phyloP scores from a whole-genome alignment of 2,113 vertebrate species.

The Caranx melampygus region DNA sequence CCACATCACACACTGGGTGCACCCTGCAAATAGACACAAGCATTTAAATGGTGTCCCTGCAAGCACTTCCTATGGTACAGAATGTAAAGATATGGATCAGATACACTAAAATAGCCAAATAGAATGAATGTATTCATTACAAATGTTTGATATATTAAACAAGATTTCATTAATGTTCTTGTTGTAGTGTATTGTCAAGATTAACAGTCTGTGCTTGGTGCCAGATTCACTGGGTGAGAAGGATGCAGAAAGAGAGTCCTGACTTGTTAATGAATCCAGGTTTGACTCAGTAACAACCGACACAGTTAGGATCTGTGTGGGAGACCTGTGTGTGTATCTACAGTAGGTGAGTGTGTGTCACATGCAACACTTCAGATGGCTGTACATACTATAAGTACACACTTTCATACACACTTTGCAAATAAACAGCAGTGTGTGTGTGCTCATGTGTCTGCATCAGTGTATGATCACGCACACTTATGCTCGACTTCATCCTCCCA shows the following conservation, averaged over 20 bases:
- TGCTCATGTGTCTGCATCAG: constrained; percentile 12
- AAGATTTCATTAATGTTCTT: neutral
- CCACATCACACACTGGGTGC: constrained; percentile 1
- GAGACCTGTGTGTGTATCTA: constrained; percentile 49
- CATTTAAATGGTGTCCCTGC: neutral
- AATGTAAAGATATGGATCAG: neutral
- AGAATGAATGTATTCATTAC: neutral
- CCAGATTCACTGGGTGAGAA: neutral
- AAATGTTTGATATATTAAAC: neutral
- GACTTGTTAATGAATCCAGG: constrained; percentile 76
- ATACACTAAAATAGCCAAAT: neutral
- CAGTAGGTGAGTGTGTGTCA: constrained; percentile 58
- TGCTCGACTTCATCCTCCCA: constrained; percentile 54
- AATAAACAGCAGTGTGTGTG: constrained; percentile 67
- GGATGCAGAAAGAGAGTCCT: constrained; percentile 9
- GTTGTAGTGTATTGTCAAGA: neutral
- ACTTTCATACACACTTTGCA: constrained; percentile 70
- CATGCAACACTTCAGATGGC: constrained; percentile 41
- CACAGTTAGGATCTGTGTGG: constrained; percentile 82
- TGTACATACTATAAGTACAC: constrained; percentile 58
- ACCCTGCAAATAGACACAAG: constrained; percentile 1
- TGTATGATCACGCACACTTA: constrained; percentile 51
- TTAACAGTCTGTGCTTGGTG: constrained; percentile 8
- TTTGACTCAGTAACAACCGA: constrained; percentile 80
- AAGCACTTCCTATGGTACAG: neutral